Base-by-base conservation (phyloP, 2,888 invertebrate species). In the Aspidiotus destructor region DNA sequence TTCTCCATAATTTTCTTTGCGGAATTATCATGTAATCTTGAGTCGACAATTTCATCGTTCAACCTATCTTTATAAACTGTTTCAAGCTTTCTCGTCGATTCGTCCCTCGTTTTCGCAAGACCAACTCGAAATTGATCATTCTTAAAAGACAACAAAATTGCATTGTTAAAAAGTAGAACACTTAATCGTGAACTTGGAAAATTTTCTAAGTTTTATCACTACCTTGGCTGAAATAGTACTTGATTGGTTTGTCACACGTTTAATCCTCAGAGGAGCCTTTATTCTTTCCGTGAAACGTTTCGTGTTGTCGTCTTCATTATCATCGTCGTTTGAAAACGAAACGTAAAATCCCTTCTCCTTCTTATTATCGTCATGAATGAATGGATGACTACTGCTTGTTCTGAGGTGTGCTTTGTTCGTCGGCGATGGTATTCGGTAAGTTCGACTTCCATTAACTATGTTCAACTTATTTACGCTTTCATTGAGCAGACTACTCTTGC, bases 331-430 rank as follows among this genome's bases (percentile, higher is more conserved):
- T 76, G 93, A 93, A 77, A 96, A 93, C 63, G 92, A 90, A 76
- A 96, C 92, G 78, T 95, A 95, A 80, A 96, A 96, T 42, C 91
- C 90, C 77, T 91, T 89, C 76, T 90, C 88, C 28, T 72, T 71
- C 48, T 67, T 70, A 41, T 69, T 70, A 17, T 64, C 62, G 48
- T 71, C 70, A 17, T 58, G 64, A 76, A 86, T 87, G 80, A 89
- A 88, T 70, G 88, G 86, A 76, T 85, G 86, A 65, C 86, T 80
- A 71, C 84, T 83, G 73, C 82, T 80, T 71, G 85, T 68, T 58
- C 70, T 70, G 28, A 70, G 62, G 10, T 68, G 63, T 82, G 70
- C 70, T 2, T 90, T 89, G 70, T 90, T 80, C 62, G 91, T 91
- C 16, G 92, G 92, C 58, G 93, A 92, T 28, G 91, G 89, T 78